Conservation (phyloP, 35 echinoderm and acorn worm species). For the Heliocidaris erythrogramma region DNA sequence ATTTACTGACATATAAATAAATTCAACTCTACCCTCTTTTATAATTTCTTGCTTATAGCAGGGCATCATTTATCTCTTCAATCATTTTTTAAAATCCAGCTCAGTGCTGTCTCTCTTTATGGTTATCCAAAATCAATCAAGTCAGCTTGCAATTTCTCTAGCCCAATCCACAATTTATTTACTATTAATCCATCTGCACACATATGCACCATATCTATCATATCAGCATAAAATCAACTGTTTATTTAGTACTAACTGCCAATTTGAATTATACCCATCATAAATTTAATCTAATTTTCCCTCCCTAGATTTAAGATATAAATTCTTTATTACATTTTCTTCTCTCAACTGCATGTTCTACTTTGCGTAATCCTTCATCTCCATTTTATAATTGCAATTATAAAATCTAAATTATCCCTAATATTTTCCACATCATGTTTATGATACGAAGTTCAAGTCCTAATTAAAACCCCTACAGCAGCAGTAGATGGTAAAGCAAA, state of each 20-base stretch:
- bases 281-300: background rate
- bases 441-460: too few relatives aligned
- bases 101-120: background rate
- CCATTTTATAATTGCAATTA: background rate
- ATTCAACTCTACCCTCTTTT: background rate
- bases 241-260: background rate
- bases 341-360: conserved; percentile 9
- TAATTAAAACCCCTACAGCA: too few relatives aligned
- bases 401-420: background rate
- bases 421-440: too few relatives aligned
- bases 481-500: too few relatives aligned
- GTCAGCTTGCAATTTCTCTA: background rate
- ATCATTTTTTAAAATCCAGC: background rate
- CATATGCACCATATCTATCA: background rate
- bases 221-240: background rate
- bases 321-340: background rate
- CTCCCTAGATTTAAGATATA: background rate
- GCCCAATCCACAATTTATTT: conserved; percentile 1
- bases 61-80: background rate
- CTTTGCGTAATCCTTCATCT: background rate
- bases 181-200: background rate
- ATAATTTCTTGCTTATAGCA: background rate
- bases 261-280: background rate
- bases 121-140: background rate
- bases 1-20: too few relatives aligned